A percentile compares a stretch with the other conserved stretches of the same genome.
Conservation (phyloP, 2,797 vertebrate genomes). For the Pipistrellus kuhlii region DNA sequence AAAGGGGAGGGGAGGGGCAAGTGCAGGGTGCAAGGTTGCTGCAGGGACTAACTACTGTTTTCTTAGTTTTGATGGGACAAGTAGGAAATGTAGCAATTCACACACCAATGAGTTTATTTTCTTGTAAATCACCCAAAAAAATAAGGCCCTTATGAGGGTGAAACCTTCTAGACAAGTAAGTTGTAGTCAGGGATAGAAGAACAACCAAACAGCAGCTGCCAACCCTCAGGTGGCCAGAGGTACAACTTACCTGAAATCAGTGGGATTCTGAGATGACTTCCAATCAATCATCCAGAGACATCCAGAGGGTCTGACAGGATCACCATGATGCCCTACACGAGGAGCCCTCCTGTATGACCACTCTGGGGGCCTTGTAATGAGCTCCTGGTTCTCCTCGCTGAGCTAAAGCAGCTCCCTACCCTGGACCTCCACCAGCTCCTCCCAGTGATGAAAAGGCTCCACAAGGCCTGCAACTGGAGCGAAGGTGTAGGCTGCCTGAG, state of each 20-base stretch:
- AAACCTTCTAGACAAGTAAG: neutral
- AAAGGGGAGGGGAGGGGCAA: rapidly evolving
- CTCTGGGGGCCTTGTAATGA: neutral
- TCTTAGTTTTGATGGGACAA: neutral
- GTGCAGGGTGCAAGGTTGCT: neutral
- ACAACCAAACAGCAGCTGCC: neutral
- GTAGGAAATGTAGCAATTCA: neutral
- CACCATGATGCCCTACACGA: neutral
- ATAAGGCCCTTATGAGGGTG: neutral
- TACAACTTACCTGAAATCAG: neutral
- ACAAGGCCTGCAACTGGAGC: neutral
- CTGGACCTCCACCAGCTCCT: neutral
- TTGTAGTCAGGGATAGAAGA: neutral
- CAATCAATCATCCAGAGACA: neutral
- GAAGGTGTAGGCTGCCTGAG: neutral
- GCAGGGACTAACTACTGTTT: neutral
- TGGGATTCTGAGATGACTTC: neutral
- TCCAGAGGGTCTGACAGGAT: neutral
- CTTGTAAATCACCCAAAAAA: neutral
- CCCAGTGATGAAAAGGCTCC: neutral
- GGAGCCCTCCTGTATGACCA: neutral
- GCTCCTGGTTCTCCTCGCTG: neutral
- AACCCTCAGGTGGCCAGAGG: neutral
- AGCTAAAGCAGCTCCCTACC: neutral
- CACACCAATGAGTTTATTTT: neutral